Percentiles rank a stretch among this genome's conserved stretches.
phyloP scores from a whole-genome alignment of 2,797 vertebrate species.

The Halcyon badia region DNA sequence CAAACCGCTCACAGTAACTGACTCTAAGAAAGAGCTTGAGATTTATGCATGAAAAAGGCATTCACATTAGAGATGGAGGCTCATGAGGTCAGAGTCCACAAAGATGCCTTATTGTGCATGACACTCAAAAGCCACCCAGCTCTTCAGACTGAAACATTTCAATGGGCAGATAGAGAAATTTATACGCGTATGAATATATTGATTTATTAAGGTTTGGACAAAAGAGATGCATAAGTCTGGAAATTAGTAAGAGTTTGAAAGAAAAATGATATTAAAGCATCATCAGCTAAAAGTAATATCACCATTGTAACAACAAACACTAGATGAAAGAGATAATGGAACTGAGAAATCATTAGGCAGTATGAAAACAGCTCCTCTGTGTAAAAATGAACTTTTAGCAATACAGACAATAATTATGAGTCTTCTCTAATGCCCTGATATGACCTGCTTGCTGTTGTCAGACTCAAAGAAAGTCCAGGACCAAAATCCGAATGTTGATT shows the following conservation, averaged over 20 bases:
- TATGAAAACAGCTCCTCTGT: conserved; percentile 11
- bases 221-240: neutral
- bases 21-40: neutral
- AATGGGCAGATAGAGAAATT: neutral
- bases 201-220: neutral
- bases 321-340: conserved; percentile 28
- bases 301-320: neutral
- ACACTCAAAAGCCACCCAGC: neutral
- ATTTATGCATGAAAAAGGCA: neutral
- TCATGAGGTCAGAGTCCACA: neutral
- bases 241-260: conserved; percentile 35
- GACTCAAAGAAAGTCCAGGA: neutral
- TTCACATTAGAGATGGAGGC: neutral
- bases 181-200: neutral
- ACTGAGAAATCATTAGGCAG: conserved; percentile 31
- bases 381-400: conserved; percentile 1
- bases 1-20: fast-evolving
- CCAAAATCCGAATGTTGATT: conserved; percentile 30
- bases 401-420: neutral
- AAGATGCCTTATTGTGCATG: neutral
- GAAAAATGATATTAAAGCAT: neutral
- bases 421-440: neutral
- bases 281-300: conserved; percentile 22
- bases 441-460: neutral
- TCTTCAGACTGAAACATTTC: neutral